phyloP scores from a whole-genome alignment of 2,797 vertebrate genomes.

The Cryptoblepharus egeriae region DNA sequence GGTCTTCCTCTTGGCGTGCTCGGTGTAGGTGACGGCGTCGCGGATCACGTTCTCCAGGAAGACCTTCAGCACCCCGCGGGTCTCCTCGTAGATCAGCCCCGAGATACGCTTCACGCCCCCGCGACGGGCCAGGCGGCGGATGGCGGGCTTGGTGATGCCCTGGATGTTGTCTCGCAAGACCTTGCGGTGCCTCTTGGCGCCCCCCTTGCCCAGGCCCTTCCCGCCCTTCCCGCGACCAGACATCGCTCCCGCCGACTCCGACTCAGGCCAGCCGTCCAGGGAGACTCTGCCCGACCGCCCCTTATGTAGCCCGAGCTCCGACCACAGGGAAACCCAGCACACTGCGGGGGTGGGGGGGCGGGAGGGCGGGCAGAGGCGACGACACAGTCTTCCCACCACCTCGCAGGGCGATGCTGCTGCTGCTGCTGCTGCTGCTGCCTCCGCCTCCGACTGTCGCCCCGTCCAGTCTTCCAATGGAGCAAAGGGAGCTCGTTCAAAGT shows the following conservation, averaged over 20 bases:
- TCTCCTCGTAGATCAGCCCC: slow-evolving; percentile 33
- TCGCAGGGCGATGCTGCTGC: background rate
- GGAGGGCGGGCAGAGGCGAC: too few relatives aligned
- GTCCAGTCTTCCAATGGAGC: too few relatives aligned
- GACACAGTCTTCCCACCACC: background rate
- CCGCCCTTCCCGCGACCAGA: slow-evolving; percentile 5
- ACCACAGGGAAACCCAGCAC: slow-evolving; percentile 22
- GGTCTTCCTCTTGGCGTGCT: slow-evolving; percentile 35
- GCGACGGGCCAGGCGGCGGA: slow-evolving; percentile 25
- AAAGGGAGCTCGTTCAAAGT: too few relatives aligned
- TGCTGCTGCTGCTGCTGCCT: too few relatives aligned
- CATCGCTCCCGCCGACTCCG: background rate
- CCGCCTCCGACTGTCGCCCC: too few relatives aligned
- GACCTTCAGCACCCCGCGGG: slow-evolving; percentile 22
- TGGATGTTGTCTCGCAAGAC: slow-evolving; percentile 29
- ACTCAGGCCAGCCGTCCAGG: too few relatives aligned
- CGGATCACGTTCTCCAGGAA: slow-evolving; percentile 35
- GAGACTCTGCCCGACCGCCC: too few relatives aligned
- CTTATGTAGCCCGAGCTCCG: background rate
- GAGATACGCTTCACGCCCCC: slow-evolving; percentile 31
- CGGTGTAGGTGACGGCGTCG: slow-evolving; percentile 31
- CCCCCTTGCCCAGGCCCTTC: background rate
- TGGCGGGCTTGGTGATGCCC: slow-evolving; percentile 21
- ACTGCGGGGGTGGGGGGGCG: too few relatives aligned
- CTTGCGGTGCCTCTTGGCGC: slow-evolving; percentile 22